Evolutionary conservation across 1,140 invertebrate genomes (phyloP), one percentile per base, ranked within the genome.

Genomic region (Muscidifurax raptorellus): DNA sequence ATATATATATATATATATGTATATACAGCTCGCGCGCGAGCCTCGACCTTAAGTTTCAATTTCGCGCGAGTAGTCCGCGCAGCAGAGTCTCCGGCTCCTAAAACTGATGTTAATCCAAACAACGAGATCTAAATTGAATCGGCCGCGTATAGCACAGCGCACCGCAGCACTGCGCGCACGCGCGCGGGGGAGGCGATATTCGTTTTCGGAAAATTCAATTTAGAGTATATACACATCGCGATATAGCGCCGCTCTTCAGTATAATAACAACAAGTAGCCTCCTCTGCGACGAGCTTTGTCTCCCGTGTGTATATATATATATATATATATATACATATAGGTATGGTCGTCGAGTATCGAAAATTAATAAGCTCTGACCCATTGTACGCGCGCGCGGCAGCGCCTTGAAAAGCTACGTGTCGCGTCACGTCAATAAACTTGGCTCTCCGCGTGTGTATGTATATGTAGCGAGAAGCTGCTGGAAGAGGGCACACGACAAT

Each of bases 321-420:
- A n/a, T n/a, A n/a, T n/a, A n/a, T n/a, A n/a, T n/a, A n/a, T n/a
- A n/a, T n/a, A n/a, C n/a, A n/a, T n/a, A n/a, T n/a, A n/a, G n/a
- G n/a, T 52, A 52, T 52, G 13, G 47, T 15, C 47, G 22, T 59
- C 52, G 83, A 80, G 44, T 74, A 84, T 80, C 52, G 83, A 80
- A 74, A 74, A 84, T 79, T 79, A 74, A 80, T 80, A 84, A 80
- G 71, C 67, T 78, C 9, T 5, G 32, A 40, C 22, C 30, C 66
- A 69, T 36, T 81, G 30, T 36, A 74, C 10, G 2, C 15, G 6
- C 18, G 15, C 13, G 15, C 47, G 5, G 18, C 22, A 7, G 1
- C 2, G 52, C 18, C 6, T 22, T 18, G 18, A 59, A 59, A n/a
- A 22, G 52, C 22, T 6, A 18, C 36, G 36, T 9, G 36, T 6